Percentiles rank a stretch among this genome's conserved stretches.
Conservation (phyloP, 2,113 vertebrate species). For the Phalacrocorax brasilianus region DNA sequence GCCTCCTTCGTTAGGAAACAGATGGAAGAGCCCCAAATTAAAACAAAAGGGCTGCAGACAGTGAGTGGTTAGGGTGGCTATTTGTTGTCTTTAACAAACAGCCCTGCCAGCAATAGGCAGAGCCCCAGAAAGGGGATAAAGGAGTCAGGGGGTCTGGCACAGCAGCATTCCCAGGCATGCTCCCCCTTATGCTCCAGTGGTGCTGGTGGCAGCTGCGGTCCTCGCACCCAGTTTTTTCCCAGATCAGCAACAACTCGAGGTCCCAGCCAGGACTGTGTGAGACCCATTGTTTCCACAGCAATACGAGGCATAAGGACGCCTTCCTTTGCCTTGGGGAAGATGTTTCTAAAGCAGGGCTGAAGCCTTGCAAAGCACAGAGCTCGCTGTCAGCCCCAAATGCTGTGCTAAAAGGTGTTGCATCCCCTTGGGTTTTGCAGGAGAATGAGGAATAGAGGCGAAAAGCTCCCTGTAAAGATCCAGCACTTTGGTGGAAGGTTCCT, state of each 20-base stretch:
- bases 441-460: not conserved
- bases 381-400: not conserved
- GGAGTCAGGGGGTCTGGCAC: fast-evolving
- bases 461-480: not conserved
- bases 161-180: not conserved
- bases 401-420: fast-evolving
- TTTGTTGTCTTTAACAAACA: not conserved
- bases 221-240: not conserved
- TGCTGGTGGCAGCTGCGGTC: not conserved
- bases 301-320: fast-evolving
- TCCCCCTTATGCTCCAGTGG: not conserved
- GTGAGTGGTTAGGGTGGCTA: fast-evolving
- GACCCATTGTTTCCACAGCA: too few relatives aligned
- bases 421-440: not conserved
- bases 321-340: not conserved
- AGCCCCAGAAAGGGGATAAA: not conserved
- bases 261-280: fast-evolving
- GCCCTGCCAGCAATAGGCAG: not conserved
- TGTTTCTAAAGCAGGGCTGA: not conserved
- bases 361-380: not conserved
- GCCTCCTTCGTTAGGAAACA: not conserved
- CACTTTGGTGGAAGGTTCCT: not conserved
- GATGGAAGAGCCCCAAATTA: not conserved
- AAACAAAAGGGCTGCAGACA: fast-evolving
- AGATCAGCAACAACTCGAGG: fast-evolving